These are phyloP conservation scores for Rana temporaria DNA, from an alignment of 2,113 vertebrate genomes.

Conservation along the genomic window DNA sequence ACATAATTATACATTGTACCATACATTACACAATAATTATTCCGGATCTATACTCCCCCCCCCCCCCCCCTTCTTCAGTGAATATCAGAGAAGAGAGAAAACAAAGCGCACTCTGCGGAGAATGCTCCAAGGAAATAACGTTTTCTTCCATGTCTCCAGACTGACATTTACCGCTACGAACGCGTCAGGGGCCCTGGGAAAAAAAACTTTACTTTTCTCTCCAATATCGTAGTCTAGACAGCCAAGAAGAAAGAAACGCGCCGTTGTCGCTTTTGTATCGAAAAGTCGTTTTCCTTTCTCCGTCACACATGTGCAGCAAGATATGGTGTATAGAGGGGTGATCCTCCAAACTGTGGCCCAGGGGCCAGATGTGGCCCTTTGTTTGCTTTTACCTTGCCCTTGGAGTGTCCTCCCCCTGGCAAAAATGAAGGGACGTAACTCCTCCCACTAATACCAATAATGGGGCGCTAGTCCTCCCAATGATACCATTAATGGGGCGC, in stretches of 20 bases:
- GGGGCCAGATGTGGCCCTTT: no score
- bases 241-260: neutral
- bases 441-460: no score
- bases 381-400: no score
- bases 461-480: no score
- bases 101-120: neutral
- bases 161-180: conserved; percentile 26
- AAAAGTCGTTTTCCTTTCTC: neutral
- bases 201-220: neutral
- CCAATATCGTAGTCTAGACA: neutral
- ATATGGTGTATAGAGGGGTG: no score
- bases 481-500: no score
- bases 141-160: conserved; percentile 7
- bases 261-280: neutral
- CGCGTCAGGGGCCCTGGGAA: neutral
- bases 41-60: conserved; percentile 10
- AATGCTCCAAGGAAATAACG: conserved; percentile 13
- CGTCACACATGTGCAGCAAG: no score
- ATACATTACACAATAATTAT: conserved; percentile 30
- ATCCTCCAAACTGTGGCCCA: no score
- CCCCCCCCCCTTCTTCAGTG: no score
- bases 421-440: no score
- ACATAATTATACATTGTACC: conserved; percentile 32
- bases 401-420: no score
- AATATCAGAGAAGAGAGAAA: neutral